Evolutionary conservation across 37 sponge, comb jelly and placozoan species (phyloP).

Genomic region (Haliclona indistincta): DNA sequence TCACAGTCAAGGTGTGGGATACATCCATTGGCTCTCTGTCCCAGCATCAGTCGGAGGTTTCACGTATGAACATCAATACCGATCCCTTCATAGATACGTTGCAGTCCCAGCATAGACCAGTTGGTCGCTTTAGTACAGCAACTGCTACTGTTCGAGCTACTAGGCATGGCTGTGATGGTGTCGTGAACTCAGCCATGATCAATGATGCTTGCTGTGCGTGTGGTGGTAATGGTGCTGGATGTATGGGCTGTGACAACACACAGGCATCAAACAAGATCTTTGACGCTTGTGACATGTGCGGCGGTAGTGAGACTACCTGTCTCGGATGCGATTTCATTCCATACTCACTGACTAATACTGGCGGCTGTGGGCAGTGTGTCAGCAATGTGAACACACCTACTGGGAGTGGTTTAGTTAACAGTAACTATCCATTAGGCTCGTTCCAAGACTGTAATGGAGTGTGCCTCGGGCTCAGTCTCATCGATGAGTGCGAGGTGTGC

Average conservation of each 20-base stretch:
- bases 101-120: conserved; percentile 43
- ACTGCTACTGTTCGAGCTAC: conserved; percentile 23
- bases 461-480: conserved; percentile 61
- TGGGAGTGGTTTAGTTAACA: not conserved
- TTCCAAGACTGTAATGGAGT: conserved; percentile 69
- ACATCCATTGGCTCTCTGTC: conserved; percentile 15
- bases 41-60: conserved; percentile 20
- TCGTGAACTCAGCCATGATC: conserved; percentile 45
- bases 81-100: conserved; percentile 54
- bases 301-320: conserved; percentile 36
- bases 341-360: conserved; percentile 41
- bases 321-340: conserved; percentile 84
- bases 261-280: conserved; percentile 10
- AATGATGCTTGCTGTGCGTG: conserved; percentile 88
- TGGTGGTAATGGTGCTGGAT: conserved; percentile 67
- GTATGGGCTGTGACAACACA: conserved; percentile 64
- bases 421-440: not conserved
- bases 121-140: conserved; percentile 68
- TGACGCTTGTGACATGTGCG: conserved; percentile 69
- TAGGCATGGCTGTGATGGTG: conserved; percentile 75
- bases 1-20: conserved; percentile 82
- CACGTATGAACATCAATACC: conserved; percentile 53
- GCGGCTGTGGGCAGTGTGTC: conserved; percentile 48
- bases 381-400: conserved; percentile 14
- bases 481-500: conserved; percentile 76